Base-by-base conservation (phyloP, 2,113 vertebrate genomes). In the Salminus brasiliensis region DNA sequence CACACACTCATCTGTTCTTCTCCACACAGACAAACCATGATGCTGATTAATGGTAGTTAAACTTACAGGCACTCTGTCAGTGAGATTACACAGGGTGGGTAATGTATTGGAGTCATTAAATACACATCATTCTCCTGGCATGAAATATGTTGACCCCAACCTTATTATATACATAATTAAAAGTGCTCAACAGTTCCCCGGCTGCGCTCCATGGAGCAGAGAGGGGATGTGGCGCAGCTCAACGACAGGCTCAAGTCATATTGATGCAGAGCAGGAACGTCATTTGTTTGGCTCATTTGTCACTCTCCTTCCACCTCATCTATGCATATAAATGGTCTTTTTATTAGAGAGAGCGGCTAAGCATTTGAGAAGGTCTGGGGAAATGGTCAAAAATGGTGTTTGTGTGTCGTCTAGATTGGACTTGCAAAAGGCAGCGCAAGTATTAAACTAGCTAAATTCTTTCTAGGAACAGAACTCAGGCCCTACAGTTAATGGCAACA, bases 121-220 rank as follows among this genome's bases (percentile, higher is more conserved):
- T 93, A 90, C 92, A 89, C 92, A 94, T 93, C 92, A 93, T 91
- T 94, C 91, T 93, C 92, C 92, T 93, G 91, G 92, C 91, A 94
- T 94, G 93, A 94, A 94, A 94, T 94, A 93, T 94, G 93, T 93
- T 94, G 93, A 94, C 93, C 93, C 91, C 90, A 91, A 91, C 91
- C 92, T 93, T 93, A 94, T 93, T 94, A 94, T 92, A 92, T 93
- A 92, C 93, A 90, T 93, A 94, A 94, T 94, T 94, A 94, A 93
- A 94, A 93, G 84, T 86, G 89, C 74, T 92, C 89, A 92, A 91
- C 91, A 92, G 90, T 91, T 93, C 84, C 88, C 86, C 87, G 88
- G 89, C 87, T 87, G 84, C 72, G 87, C 59, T 86, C 87, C 77
- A 78, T 60, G 18, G 83, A 88, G 86, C 84, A 78, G 77, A 85